These are phyloP conservation scores for Achatina immaculata DNA, from an alignment of 1,140 invertebrate genomes.

Conservation along the genomic window DNA sequence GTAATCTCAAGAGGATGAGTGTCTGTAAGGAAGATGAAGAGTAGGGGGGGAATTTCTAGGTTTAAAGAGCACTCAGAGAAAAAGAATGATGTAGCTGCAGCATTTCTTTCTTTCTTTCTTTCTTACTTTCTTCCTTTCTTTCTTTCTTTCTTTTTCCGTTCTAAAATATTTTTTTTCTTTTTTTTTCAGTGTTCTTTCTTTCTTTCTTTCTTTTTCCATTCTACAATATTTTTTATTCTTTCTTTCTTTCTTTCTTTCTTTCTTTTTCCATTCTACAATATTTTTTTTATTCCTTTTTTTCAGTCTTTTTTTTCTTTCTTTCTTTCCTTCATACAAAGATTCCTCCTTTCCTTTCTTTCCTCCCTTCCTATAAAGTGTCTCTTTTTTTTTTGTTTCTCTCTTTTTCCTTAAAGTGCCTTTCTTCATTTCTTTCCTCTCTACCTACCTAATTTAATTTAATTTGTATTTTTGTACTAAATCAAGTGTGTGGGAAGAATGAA, in stretches of 20 bases:
- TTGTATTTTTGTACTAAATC: too few species aligned
- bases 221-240: not conserved
- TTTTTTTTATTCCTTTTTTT: not conserved
- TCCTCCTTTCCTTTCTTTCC: not conserved
- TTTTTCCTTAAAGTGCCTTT: not conserved
- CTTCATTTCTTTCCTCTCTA: constrained; percentile 13
- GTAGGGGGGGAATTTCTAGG: not conserved
- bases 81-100: not conserved
- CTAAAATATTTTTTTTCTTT: not conserved
- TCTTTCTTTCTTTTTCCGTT: not conserved
- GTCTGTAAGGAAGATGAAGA: not conserved
- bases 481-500: too few species aligned
- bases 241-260: not conserved
- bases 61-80: too few species aligned
- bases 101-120: not conserved
- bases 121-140: not conserved
- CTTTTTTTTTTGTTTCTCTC: constrained; percentile 6
- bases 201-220: not conserved
- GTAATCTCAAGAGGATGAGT: not conserved
- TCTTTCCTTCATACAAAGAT: not conserved
- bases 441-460: constrained; percentile 18
- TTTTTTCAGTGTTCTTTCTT: not conserved
- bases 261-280: not conserved
- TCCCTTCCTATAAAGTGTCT: not conserved
- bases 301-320: not conserved